phyloP scores from a whole-genome alignment of 2,888 invertebrate genomes.

The Seira ritae region DNA sequence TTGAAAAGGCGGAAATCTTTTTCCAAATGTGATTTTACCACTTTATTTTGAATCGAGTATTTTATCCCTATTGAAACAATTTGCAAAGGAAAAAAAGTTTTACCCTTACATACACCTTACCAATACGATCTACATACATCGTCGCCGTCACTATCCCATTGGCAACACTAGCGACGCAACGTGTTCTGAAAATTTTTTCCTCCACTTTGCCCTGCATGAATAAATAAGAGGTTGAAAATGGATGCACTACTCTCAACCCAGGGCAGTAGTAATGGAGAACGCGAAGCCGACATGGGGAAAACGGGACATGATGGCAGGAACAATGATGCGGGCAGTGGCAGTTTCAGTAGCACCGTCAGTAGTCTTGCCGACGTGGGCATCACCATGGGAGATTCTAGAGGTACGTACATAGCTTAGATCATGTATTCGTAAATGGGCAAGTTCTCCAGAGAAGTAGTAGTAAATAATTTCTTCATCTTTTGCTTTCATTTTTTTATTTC shows the following conservation, averaged over 20 bases:
- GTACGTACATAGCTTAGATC: slow-evolving; percentile 32
- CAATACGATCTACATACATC: no score
- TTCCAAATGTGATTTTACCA: no score
- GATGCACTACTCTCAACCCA: slow-evolving; percentile 51
- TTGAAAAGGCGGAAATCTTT: no score
- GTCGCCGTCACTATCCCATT: background rate
- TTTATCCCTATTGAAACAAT: no score
- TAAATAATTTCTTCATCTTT: slow-evolving; percentile 44
- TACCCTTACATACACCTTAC: no score
- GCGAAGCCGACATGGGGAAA: slow-evolving; percentile 47
- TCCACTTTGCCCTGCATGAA: slow-evolving; percentile 43
- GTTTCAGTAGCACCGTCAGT: slow-evolving; percentile 2
- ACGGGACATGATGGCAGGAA: slow-evolving; percentile 36
- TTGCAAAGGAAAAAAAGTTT: no score
- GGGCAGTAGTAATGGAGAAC: slow-evolving; percentile 44
- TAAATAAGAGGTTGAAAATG: slow-evolving; percentile 51
- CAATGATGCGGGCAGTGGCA: background rate
- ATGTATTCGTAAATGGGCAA: background rate
- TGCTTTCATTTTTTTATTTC: slow-evolving; percentile 15
- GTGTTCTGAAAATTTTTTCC: background rate
- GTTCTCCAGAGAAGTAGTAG: slow-evolving; percentile 20
- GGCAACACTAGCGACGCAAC: background rate
- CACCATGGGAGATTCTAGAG: slow-evolving; percentile 50
- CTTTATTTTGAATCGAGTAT: no score
- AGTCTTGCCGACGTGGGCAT: slow-evolving; percentile 30